Conservation (phyloP, 1,140 invertebrate genomes). For the Aethina tumida region DNA sequence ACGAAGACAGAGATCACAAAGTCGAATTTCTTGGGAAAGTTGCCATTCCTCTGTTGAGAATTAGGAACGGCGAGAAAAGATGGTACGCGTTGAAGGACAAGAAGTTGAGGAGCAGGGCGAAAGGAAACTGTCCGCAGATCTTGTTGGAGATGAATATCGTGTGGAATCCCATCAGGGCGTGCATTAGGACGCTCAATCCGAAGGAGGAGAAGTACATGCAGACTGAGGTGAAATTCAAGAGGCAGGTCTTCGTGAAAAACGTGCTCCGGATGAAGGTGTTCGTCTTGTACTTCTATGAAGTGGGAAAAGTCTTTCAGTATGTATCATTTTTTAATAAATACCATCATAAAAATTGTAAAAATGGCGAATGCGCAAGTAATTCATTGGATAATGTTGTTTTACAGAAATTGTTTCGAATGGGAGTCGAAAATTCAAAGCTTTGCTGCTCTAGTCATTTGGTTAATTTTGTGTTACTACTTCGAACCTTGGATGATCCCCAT, state of each 20-base stretch:
- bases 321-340: constrained; percentile 70
- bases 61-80: constrained; percentile 83
- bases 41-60: constrained; percentile 76
- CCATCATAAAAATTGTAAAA: not conserved
- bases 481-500: constrained; percentile 82
- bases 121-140: constrained; percentile 85
- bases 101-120: constrained; percentile 77
- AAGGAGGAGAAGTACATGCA: constrained; percentile 93
- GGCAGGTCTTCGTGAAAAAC: constrained; percentile 87
- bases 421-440: constrained; percentile 84
- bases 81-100: constrained; percentile 98
- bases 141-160: constrained; percentile 83
- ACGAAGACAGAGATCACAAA: constrained; percentile 97
- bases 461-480: constrained; percentile 73
- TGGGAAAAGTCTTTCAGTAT: constrained; percentile 87
- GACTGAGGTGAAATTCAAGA: constrained; percentile 89
- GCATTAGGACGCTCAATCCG: constrained; percentile 86
- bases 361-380: not conserved
- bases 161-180: constrained; percentile 87
- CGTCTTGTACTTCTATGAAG: constrained; percentile 78
- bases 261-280: constrained; percentile 88
- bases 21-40: constrained; percentile 89
- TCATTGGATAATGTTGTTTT: constrained; percentile 23
- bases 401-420: constrained; percentile 94
- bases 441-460: constrained; percentile 75